Evolutionary conservation across 2,888 invertebrate species (phyloP).

Genomic region (Drosophila paranaensis): DNA sequence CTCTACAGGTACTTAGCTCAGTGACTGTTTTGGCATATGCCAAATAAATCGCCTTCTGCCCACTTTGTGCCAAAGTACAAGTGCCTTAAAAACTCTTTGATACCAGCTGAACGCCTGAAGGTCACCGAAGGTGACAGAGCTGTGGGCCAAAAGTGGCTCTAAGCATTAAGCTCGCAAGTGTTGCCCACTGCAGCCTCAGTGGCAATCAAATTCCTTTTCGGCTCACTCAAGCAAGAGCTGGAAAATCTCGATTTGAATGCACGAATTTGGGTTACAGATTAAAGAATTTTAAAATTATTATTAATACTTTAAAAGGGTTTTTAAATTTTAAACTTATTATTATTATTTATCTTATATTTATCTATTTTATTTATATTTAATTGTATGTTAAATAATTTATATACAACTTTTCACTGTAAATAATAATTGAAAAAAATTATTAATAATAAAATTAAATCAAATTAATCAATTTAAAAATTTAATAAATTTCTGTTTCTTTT

Average conservation of each 20-base stretch:
- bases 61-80: constrained; percentile 18
- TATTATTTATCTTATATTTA: not conserved
- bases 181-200: not conserved
- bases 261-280: no score
- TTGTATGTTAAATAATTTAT: no score
- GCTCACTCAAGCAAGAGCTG: not conserved
- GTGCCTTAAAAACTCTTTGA: constrained; percentile 6
- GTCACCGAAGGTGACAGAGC: not conserved
- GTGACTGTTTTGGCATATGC: constrained; percentile 33
- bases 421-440: no score
- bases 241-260: not conserved
- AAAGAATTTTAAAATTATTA: no score
- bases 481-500: no score
- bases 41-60: constrained; percentile 32
- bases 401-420: no score
- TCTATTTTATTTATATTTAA: no score
- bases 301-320: not conserved
- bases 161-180: not conserved
- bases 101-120: constrained; percentile 7
- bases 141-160: not conserved
- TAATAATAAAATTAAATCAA: no score
- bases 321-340: not conserved
- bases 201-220: not conserved
- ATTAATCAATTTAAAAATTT: no score
- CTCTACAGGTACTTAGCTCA: constrained; percentile 2